A percentile compares a stretch with the other conserved stretches of the same genome.
Evolutionary conservation across 1,140 invertebrate genomes (phyloP).

Genomic region (Heliconius eleuchia): DNA sequence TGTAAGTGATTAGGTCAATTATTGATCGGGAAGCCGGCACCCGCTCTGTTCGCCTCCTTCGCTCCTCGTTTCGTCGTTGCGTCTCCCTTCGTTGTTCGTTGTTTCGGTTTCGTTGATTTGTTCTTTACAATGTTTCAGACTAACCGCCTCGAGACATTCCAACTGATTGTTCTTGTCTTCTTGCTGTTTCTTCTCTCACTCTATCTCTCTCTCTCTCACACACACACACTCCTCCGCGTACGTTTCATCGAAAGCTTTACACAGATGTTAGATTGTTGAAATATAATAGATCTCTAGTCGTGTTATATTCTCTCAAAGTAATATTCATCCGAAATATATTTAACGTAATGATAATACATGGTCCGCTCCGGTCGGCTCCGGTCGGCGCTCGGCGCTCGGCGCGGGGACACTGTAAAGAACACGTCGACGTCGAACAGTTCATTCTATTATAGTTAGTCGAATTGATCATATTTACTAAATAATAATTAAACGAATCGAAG

Average conservation of each 20-base stretch:
- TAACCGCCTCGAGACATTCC: slow-evolving; percentile 42
- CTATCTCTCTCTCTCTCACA: neutral
- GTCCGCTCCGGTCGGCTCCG: neutral
- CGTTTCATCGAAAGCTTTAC: slow-evolving; percentile 40
- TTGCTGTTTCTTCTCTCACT: neutral
- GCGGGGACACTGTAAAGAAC: slow-evolving; percentile 52
- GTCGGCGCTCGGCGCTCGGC: neutral
- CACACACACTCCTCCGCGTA: slow-evolving; percentile 8
- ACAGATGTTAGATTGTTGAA: slow-evolving; percentile 41
- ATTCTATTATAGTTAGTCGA: slow-evolving; percentile 42
- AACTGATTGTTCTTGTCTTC: slow-evolving; percentile 31
- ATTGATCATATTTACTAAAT: slow-evolving; percentile 30
- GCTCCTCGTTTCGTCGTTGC: slow-evolving; percentile 32
- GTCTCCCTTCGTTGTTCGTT: slow-evolving; percentile 43
- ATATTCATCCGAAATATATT: slow-evolving; percentile 21
- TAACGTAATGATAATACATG: slow-evolving; percentile 4
- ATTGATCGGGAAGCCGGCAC: slow-evolving; percentile 41
- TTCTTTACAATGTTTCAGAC: slow-evolving; percentile 50
- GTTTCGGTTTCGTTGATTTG: slow-evolving; percentile 39
- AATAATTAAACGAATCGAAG: slow-evolving; percentile 25
- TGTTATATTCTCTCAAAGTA: slow-evolving; percentile 38
- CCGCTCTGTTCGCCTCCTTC: neutral
- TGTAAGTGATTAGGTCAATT: slow-evolving; percentile 78
- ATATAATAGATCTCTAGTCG: slow-evolving; percentile 43
- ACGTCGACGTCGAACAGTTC: slow-evolving; percentile 40